These are phyloP conservation scores for Drosophila pegasa DNA, from an alignment of 2,888 invertebrate species.

Conservation along the genomic window DNA sequence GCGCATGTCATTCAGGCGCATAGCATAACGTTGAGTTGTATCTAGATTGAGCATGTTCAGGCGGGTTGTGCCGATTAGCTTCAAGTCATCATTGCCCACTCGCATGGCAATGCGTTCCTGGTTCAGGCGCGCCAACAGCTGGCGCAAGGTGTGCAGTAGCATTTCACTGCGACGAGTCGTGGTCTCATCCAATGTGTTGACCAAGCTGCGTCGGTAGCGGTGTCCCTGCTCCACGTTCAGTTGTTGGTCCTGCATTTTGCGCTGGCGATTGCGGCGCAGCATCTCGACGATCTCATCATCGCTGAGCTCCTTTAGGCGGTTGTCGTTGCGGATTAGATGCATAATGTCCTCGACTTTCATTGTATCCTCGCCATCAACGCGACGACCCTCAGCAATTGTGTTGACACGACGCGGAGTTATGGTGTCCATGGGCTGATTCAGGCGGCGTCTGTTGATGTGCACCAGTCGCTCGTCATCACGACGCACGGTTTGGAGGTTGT, in stretches of 20 bases:
- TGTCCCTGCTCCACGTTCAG: slow-evolving; percentile 21
- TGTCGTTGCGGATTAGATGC: slow-evolving; percentile 48
- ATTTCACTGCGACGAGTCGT: slow-evolving; percentile 60
- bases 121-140: slow-evolving; percentile 89
- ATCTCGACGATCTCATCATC: slow-evolving; percentile 64
- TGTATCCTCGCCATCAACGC: slow-evolving; percentile 34
- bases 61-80: slow-evolving; percentile 87
- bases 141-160: slow-evolving; percentile 88
- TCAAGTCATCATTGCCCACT: slow-evolving; percentile 82
- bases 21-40: slow-evolving; percentile 43
- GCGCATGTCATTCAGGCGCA: slow-evolving; percentile 65
- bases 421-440: slow-evolving; percentile 37
- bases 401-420: slow-evolving; percentile 30
- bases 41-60: slow-evolving; percentile 6
- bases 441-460: slow-evolving; percentile 60
- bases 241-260: slow-evolving; percentile 10
- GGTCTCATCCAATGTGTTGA: slow-evolving; percentile 7
- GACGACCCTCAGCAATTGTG: slow-evolving; percentile 58
- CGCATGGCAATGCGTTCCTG: slow-evolving; percentile 90
- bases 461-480: slow-evolving; percentile 65
- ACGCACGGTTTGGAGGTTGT: slow-evolving; percentile 43
- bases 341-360: slow-evolving; percentile 53
- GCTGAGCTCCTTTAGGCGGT: slow-evolving; percentile 44
- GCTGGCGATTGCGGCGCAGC: slow-evolving; percentile 50
- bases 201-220: slow-evolving; percentile 67